Conservation (phyloP, 1,140 invertebrate species). For the Mya arenaria region DNA sequence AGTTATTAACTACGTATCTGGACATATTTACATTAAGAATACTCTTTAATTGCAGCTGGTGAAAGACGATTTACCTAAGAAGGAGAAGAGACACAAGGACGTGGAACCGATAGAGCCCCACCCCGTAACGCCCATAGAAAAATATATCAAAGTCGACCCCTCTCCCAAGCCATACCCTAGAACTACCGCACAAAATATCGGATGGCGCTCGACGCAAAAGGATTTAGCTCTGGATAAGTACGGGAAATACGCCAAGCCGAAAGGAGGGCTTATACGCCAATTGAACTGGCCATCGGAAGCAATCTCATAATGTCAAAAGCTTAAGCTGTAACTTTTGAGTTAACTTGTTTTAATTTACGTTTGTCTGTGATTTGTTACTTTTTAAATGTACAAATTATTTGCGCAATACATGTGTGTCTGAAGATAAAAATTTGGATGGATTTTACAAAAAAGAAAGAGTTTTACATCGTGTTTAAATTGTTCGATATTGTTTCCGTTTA, state of each 20-base stretch:
- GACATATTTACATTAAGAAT: too few relatives aligned
- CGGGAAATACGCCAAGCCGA: conserved; percentile 76
- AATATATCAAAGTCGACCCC: conserved; percentile 76
- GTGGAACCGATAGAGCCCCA: conserved; percentile 65
- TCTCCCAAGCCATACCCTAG: conserved; percentile 76
- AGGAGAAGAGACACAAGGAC: conserved; percentile 60
- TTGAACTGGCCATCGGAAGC: conserved; percentile 79
- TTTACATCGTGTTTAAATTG: too few relatives aligned
- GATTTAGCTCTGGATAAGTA: conserved; percentile 74
- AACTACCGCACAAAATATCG: conserved; percentile 76
- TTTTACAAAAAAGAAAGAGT: too few relatives aligned
- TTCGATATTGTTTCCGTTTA: too few relatives aligned
- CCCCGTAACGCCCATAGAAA: conserved; percentile 76
- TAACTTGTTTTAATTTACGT: too few relatives aligned
- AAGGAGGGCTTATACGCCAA: conserved; percentile 77
- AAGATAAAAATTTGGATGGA: too few relatives aligned
- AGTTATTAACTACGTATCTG: too few relatives aligned
- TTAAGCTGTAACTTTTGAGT: too few relatives aligned
- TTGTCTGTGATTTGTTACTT: too few relatives aligned
- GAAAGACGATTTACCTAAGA: conserved; percentile 70
- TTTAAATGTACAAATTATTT: too few relatives aligned
- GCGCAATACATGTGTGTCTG: too few relatives aligned
- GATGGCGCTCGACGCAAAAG: conserved; percentile 74
- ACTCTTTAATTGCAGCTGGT: conserved; percentile 74
- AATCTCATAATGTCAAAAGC: conserved; percentile 65